phyloP scores from a whole-genome alignment of 2,113 vertebrate species.

The Siphamia tubifer region DNA sequence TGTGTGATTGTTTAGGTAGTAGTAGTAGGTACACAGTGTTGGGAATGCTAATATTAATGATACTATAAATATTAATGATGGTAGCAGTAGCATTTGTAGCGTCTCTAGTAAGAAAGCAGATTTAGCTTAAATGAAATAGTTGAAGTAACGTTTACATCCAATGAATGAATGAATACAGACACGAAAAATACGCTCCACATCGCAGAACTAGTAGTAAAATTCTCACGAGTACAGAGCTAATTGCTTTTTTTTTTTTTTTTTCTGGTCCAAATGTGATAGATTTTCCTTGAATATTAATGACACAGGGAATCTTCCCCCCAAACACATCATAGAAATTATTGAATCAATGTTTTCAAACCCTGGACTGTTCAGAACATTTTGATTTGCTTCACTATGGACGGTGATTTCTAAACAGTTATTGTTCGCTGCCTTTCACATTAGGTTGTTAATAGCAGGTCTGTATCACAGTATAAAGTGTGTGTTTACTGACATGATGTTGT shows the following conservation, averaged over 20 bases:
- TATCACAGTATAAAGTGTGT: no score
- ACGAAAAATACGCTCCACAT: no score
- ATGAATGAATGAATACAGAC: no score
- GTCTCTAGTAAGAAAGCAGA: not conserved
- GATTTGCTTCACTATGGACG: no score
- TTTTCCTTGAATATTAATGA: not conserved
- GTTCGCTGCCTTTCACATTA: no score
- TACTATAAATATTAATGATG: not conserved
- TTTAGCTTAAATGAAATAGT: not conserved
- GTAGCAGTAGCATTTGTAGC: not conserved
- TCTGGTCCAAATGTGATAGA: not conserved
- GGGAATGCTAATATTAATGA: not conserved
- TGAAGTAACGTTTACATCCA: not conserved
- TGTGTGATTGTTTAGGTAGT: not conserved
- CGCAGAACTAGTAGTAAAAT: not conserved
- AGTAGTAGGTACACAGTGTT: no score
- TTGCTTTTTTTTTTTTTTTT: conserved; percentile 15
- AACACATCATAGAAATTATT: no score
- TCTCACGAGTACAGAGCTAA: conserved; percentile 2
- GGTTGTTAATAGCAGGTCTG: no score
- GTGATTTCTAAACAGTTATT: no score
- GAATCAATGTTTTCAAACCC: no score
- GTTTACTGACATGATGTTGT: no score
- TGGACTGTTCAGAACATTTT: no score
- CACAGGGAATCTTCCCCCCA: not conserved